Evolutionary conservation across 2,113 vertebrate genomes (phyloP).

Genomic region (Aegithalos caudatus): DNA sequence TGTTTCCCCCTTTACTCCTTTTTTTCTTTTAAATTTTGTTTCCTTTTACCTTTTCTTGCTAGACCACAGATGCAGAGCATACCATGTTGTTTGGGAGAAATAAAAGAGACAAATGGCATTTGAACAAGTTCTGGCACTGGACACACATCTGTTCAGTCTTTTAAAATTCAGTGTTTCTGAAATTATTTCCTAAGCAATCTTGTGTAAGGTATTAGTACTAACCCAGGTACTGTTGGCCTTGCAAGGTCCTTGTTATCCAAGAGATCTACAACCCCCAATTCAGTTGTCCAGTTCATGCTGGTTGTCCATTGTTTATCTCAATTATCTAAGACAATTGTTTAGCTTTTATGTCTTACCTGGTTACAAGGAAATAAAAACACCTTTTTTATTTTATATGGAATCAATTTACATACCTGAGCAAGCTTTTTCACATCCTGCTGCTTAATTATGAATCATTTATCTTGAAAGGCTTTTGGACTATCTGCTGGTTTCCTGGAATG

Average conservation of each 20-base stretch:
- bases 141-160: not conserved
- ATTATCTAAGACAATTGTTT: not conserved
- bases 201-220: not conserved
- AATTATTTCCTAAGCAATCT: not conserved
- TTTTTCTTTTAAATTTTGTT: not conserved
- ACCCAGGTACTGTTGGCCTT: not conserved
- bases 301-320: not conserved
- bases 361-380: not conserved
- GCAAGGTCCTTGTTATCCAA: not conserved
- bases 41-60: not conserved
- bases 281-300: not conserved
- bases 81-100: not conserved
- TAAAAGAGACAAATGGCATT: not conserved
- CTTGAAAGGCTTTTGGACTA: not conserved
- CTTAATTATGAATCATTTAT: not conserved
- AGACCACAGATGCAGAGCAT: not conserved
- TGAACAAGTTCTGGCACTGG: not conserved
- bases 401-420: not conserved
- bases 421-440: not conserved
- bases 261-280: not conserved
- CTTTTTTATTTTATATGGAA: not conserved
- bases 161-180: not conserved
- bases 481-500: not conserved
- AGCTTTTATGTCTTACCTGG: not conserved
- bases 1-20: not conserved